phyloP scores from a whole-genome alignment of 2,888 invertebrate genomes.

The Petrolisthes cinctipes region DNA sequence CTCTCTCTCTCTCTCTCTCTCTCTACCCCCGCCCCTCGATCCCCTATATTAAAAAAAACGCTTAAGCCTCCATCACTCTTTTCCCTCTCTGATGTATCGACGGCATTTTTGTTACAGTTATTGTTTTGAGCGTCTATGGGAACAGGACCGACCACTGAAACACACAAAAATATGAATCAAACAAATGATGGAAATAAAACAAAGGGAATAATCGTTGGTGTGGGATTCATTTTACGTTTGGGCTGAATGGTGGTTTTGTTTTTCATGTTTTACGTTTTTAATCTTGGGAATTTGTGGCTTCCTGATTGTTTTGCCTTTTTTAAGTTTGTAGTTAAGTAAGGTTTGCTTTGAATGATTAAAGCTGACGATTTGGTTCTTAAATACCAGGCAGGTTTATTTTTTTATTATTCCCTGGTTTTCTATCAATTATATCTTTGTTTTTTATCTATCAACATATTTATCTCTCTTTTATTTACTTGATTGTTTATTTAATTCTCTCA shows the following conservation, averaged over 20 bases:
- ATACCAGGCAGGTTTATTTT: neutral
- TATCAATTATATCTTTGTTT: neutral
- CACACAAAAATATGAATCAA: too few relatives aligned
- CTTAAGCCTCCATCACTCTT: neutral
- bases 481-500: neutral
- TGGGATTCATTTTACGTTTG: too few relatives aligned
- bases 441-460: neutral
- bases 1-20: constrained; percentile 33
- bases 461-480: neutral
- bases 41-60: neutral
- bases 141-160: neutral
- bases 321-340: too few relatives aligned
- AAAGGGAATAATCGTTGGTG: too few relatives aligned
- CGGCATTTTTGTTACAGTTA: neutral
- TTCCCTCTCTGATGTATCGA: neutral
- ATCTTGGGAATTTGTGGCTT: too few relatives aligned
- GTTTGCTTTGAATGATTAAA: too few relatives aligned
- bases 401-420: neutral
- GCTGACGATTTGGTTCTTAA: too few relatives aligned
- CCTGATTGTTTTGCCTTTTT: too few relatives aligned
- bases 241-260: too few relatives aligned
- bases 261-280: too few relatives aligned
- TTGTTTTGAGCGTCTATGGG: constrained; percentile 1
- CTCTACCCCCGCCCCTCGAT: neutral
- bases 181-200: too few relatives aligned